These are phyloP conservation scores for Tethea ocularis DNA, from an alignment of 2,888 invertebrate genomes.

Conservation along the genomic window DNA sequence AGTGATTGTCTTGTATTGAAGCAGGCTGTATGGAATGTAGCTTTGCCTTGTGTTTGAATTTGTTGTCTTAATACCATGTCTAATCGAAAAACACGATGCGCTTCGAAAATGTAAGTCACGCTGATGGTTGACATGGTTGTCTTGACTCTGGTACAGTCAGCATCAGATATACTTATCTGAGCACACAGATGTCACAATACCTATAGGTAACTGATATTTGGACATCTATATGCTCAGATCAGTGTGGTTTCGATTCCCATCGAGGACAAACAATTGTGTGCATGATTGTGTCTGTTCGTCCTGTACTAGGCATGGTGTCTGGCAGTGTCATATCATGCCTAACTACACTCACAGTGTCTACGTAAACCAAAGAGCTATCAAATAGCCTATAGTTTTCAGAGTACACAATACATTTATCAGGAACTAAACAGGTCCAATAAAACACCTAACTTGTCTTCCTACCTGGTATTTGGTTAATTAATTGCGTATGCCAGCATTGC, in stretches of 20 bases:
- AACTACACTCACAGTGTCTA: too few relatives aligned
- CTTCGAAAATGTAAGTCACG: not conserved
- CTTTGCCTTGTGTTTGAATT: slow-evolving; percentile 43
- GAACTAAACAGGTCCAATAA: slow-evolving; percentile 4
- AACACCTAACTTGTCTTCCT: not conserved
- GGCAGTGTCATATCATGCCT: not conserved
- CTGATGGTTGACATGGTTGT: not conserved
- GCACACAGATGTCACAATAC: too few relatives aligned
- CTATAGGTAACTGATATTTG: too few relatives aligned
- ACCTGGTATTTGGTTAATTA: not conserved
- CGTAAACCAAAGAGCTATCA: too few relatives aligned
- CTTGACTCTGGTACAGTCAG: not conserved
- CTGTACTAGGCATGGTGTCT: not conserved
- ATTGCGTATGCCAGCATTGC: not conserved
- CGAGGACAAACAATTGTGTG: too few relatives aligned
- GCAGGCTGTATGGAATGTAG: slow-evolving; percentile 42
- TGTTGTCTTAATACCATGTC: slow-evolving; percentile 13
- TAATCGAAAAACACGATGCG: not conserved
- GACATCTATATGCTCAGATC: too few relatives aligned
- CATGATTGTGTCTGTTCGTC: too few relatives aligned
- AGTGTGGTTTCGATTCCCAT: too few relatives aligned
- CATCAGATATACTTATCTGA: too few relatives aligned
- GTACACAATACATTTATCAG: not conserved
- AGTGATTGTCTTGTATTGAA: slow-evolving; percentile 31
- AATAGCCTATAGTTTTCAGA: not conserved